Base-by-base conservation (phyloP, 2,797 vertebrate genomes). In the Ataeniobius toweri region DNA sequence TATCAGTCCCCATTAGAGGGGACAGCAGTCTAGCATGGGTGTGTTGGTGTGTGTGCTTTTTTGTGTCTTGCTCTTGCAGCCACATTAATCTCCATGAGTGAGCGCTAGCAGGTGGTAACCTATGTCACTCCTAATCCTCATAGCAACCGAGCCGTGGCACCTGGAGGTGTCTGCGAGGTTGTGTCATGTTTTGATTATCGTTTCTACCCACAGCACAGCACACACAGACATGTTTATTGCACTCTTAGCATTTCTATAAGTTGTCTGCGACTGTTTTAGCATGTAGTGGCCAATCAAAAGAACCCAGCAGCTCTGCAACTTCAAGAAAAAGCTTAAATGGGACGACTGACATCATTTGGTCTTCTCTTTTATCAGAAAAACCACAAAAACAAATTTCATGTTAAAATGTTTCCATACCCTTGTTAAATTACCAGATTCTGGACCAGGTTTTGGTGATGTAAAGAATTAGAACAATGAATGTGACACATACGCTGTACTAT, bases 61-160 rank as follows among this genome's bases (percentile, higher is more conserved):
- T 78, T 90, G 91, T 88, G 91, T 84, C 80, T 77, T 83, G 82
- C 82, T 86, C 72, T 82, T 84, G 82, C 92, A 81, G 91, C 89
- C 92, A 93, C 93, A 96, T 96, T 96, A 95, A 96, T 96, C 95
- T 96, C 92, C 93, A 93, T 95, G 94, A 95, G 94, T 95, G 94
- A 94, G 89, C 88, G 56, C 91, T 86, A 94, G 94, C 95, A 96
- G 95, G 95, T 96, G 95, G 94, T 94, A 95, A 93, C 94, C 94
- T 94, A 93, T 94, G 93, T 93, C 92, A 88, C 83, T 88, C 85
- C 90, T 94, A 94, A 94, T 94, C 87, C 74, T 85, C 92, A 94
- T 92, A 91, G 94, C 93, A 96, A 95, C 94, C 84, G 94, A 95
- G 91, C 92, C 80, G 78, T 87, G 89, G 90, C 95, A 96, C 95